Evolutionary conservation across 2,888 invertebrate genomes (phyloP), one percentile per base, ranked within the genome.

Genomic region (Brachynemurus nebulosus): DNA sequence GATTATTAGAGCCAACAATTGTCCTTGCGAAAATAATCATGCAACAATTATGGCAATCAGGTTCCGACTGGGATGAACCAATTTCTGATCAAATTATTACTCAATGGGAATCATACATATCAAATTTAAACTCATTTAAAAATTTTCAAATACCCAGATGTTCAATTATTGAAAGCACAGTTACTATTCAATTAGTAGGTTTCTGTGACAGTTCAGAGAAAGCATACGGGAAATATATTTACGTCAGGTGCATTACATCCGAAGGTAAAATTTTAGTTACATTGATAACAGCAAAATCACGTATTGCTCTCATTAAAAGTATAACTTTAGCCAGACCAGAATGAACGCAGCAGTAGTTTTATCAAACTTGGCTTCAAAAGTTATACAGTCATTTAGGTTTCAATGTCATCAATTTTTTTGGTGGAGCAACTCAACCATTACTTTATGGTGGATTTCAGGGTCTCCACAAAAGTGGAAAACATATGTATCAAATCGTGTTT

Each of bases 401-500:
- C 17, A 14, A 6, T 16, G 5, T 12, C 18, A 12, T 20, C 17
- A 16, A 16, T 18, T 27, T 18, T 36, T 25, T 23, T 45, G 25
- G 23, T 48, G 48, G 48, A 42, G 40, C n/a, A 50, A 51, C 25
- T 47, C 48, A 11, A 48, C 43, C 7, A 47, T 48, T 12, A 40
- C 40, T 2, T 37, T 51, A 7, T 40, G 41, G 7, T 51, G 48
- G 52, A 44, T 52, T 9, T 27, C 16, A 8, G 37, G 37, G 21
- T 16, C 44, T 12, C 30, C 48, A 4, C 7, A 37, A 4, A 46
- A 25, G 8, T 48, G 45, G 47, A 45, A 50, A 38, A 50, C 48
- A 2, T 53, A 49, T 21, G 49, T 53, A 7, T 48, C 48, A n/a
- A 52, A 52, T 21, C 11, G 52, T 7, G 47, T 51, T 1, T 23